A percentile compares a stretch with the other conserved stretches of the same genome.
These are phyloP conservation scores for Epizoanthus scotinus DNA, from an alignment of 92 coral and sea anemone genomes.

Conservation along the genomic window DNA sequence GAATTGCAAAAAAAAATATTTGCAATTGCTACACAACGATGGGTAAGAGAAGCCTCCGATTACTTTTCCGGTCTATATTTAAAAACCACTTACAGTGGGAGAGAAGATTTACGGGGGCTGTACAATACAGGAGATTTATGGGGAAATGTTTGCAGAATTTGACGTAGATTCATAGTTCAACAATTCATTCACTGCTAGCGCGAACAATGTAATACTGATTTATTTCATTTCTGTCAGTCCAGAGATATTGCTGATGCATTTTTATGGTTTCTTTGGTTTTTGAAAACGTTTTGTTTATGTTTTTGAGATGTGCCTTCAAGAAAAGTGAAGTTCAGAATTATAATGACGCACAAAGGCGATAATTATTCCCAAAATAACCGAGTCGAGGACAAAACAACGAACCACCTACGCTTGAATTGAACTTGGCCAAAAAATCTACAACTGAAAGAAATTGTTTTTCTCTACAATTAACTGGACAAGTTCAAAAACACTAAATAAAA, in stretches of 20 bases:
- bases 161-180: constrained; percentile 6
- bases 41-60: neutral
- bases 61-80: constrained; percentile 35
- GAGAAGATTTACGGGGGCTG: constrained; percentile 18
- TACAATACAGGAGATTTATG: constrained; percentile 18
- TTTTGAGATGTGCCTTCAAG: neutral
- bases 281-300: neutral
- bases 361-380: constrained; percentile 13
- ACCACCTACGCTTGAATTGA: constrained; percentile 23
- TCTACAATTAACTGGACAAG: neutral
- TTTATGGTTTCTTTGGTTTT: neutral
- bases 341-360: neutral
- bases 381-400: neutral
- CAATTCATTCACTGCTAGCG: neutral
- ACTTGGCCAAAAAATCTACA: neutral
- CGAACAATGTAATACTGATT: neutral
- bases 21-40: neutral
- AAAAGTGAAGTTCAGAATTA: constrained; percentile 8
- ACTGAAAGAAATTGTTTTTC: neutral
- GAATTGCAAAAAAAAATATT: neutral
- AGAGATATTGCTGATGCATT: neutral
- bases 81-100: constrained; percentile 9
- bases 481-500: neutral
- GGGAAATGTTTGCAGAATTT: constrained; percentile 20
- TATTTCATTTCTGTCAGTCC: neutral